phyloP scores from a whole-genome alignment of 2,888 invertebrate species.

The Sialis lutaria region DNA sequence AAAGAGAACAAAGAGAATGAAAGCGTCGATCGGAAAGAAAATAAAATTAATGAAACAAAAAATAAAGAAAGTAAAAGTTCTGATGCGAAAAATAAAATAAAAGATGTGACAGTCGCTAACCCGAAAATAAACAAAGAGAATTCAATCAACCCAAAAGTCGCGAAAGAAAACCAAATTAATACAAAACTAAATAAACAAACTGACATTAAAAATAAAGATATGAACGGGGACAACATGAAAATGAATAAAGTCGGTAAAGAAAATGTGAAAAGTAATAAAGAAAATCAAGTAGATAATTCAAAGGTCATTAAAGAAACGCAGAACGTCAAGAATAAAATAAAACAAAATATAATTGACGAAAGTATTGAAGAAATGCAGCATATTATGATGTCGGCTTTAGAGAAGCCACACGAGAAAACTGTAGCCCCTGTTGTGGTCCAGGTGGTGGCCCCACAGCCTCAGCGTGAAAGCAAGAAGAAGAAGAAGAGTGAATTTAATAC shows the following conservation, averaged over 20 bases:
- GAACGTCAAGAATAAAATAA: no score
- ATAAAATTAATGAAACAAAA: neutral
- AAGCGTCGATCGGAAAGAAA: neutral
- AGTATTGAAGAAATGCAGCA: neutral
- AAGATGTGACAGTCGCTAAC: neutral
- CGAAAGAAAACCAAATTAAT: conserved; percentile 18
- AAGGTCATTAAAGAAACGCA: no score
- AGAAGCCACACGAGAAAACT: conserved; percentile 4
- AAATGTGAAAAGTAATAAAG: no score
- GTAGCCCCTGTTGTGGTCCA: no score
- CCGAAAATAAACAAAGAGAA: conserved; percentile 9
- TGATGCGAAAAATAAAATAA: neutral
- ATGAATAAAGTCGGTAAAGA: conserved; percentile 16
- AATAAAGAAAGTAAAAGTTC: neutral
- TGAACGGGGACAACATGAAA: conserved; percentile 15
- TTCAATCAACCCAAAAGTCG: conserved; percentile 7
- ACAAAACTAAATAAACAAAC: conserved; percentile 17
- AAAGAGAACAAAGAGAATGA: neutral
- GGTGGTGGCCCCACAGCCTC: conserved; percentile 4
- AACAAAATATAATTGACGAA: no score
- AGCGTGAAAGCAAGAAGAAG: conserved; percentile 30
- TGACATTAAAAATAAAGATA: neutral
- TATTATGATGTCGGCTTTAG: neutral
- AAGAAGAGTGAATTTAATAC: conserved; percentile 36
- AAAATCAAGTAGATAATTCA: no score